phyloP scores from a whole-genome alignment of 1,140 invertebrate genomes.

The Scylla paramamosain region DNA sequence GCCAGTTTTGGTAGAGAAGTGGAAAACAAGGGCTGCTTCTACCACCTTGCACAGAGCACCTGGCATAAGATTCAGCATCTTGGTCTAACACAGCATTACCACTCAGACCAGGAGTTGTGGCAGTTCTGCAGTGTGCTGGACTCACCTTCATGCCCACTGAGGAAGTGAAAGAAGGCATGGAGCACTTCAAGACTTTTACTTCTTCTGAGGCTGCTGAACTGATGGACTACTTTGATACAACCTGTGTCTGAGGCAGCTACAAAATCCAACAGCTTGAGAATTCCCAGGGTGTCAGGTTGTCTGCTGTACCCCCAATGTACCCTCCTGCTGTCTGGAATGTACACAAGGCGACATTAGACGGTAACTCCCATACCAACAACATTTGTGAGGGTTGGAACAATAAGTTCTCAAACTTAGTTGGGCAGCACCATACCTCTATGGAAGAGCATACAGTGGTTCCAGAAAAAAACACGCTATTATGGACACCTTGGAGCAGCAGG shows the following conservation, averaged over 20 bases:
- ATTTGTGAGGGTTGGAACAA: constrained; percentile 34
- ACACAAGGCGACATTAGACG: neutral
- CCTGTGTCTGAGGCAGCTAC: constrained; percentile 26
- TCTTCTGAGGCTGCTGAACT: constrained; percentile 37
- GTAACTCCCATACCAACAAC: neutral
- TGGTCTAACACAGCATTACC: constrained; percentile 47
- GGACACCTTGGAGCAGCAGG: too few species aligned
- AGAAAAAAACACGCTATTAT: neutral
- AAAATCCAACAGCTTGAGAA: neutral
- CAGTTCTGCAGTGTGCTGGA: neutral
- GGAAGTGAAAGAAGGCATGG: constrained; percentile 31
- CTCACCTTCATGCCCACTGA: constrained; percentile 48
- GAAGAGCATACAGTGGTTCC: constrained; percentile 4
- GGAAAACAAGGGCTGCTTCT: constrained; percentile 42
- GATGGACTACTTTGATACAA: constrained; percentile 35
- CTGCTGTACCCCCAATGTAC: neutral
- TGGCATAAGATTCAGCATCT: constrained; percentile 56
- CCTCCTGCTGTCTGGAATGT: constrained; percentile 4
- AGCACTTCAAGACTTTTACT: constrained; percentile 45
- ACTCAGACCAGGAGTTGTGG: constrained; percentile 43
- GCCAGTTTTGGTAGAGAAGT: neutral
- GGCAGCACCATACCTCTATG: neutral
- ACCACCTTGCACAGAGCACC: constrained; percentile 37
- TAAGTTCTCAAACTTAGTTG: constrained; percentile 10
- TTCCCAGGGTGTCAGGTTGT: neutral